A percentile compares a stretch with the other conserved stretches of the same genome.
Evolutionary conservation across 1,140 invertebrate species (phyloP).

Genomic region (Rhagoletis pomonella): DNA sequence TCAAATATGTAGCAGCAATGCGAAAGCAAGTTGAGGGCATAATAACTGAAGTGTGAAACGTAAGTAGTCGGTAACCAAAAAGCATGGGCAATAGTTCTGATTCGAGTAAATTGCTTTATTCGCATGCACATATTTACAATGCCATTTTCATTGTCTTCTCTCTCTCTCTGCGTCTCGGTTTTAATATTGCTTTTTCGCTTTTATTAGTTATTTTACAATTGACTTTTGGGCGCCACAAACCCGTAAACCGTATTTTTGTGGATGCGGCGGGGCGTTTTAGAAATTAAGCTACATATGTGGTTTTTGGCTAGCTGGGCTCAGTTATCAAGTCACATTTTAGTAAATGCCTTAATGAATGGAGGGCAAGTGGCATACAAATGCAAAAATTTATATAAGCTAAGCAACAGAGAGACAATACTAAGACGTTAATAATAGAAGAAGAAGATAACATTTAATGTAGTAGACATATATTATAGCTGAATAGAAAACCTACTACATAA

Average conservation of each 20-base stretch:
- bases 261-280: not conserved
- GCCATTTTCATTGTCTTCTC: not conserved
- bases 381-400: too few species aligned
- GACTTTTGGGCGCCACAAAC: slow-evolving; percentile 29
- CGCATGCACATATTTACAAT: not conserved
- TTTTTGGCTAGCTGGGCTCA: not conserved
- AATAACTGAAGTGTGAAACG: slow-evolving; percentile 37
- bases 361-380: too few species aligned
- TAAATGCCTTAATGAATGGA: too few species aligned
- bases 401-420: too few species aligned
- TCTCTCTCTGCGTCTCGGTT: not conserved
- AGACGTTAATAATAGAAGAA: too few species aligned
- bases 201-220: not conserved
- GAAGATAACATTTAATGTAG: too few species aligned
- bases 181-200: slow-evolving; percentile 4
- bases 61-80: not conserved
- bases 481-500: too few species aligned
- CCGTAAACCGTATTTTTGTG: slow-evolving; percentile 18
- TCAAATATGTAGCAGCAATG: not conserved
- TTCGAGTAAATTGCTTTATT: not conserved
- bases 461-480: too few species aligned
- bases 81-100: not conserved
- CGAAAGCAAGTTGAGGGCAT: not conserved
- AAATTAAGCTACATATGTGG: not conserved
- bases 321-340: not conserved